phyloP scores from a whole-genome alignment of 64 coral and sea anemone genomes.

The Acropora yongei region DNA sequence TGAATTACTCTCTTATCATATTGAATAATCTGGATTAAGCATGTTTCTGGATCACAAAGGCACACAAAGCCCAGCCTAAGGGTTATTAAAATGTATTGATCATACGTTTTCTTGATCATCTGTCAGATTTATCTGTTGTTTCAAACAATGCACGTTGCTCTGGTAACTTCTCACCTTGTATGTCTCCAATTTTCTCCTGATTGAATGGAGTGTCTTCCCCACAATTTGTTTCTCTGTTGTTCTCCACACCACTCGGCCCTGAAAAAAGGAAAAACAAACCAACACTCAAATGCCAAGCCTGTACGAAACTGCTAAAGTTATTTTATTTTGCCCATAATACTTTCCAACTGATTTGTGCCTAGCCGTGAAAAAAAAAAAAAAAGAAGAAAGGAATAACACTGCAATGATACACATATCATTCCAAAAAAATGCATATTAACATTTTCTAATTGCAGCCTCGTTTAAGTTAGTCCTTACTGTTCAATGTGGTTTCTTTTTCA shows the following conservation, averaged over 20 bases:
- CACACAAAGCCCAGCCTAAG: not conserved
- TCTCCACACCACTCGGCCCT: not conserved
- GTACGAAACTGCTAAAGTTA: not conserved
- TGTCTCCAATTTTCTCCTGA: conserved; percentile 2
- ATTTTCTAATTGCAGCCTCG: not conserved
- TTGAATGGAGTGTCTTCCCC: not conserved
- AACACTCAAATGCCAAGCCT: not conserved
- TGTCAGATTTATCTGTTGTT: not conserved
- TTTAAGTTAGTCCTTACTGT: not conserved
- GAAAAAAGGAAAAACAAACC: conserved; percentile 6
- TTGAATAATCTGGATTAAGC: not conserved
- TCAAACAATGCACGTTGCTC: not conserved
- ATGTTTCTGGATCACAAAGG: not conserved
- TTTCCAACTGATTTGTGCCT: not conserved
- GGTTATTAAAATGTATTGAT: not conserved
- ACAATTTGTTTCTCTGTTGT: not conserved
- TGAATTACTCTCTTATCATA: not conserved
- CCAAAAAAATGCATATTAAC: not conserved
- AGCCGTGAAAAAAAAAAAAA: not conserved
- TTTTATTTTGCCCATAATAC: not conserved
- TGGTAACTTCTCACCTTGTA: not conserved
- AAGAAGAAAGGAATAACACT: not conserved
- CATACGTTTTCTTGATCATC: not conserved
- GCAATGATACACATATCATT: not conserved
- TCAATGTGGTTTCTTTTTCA: not conserved